Conservation (phyloP, 2,797 vertebrate genomes). For the Podargus strigoides region DNA sequence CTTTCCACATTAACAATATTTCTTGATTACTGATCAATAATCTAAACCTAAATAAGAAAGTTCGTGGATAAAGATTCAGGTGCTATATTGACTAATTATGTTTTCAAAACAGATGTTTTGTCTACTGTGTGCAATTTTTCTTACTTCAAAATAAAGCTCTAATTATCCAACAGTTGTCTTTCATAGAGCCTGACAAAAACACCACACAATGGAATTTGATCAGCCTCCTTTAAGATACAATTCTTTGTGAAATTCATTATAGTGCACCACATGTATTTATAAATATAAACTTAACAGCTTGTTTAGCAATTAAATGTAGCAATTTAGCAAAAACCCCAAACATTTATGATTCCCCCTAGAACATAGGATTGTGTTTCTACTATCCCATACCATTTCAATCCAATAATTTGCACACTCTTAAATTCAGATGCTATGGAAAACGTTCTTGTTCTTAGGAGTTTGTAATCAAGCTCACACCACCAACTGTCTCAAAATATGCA, state of each 20-base stretch:
- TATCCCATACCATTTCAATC: background rate
- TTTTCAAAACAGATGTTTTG: background rate
- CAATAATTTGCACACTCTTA: background rate
- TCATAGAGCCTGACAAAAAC: background rate
- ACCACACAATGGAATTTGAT: background rate
- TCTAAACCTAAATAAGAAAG: background rate
- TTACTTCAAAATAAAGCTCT: background rate
- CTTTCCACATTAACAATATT: background rate
- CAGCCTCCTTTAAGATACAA: background rate
- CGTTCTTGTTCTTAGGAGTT: background rate
- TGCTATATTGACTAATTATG: background rate
- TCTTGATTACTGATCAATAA: background rate
- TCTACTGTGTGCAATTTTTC: background rate
- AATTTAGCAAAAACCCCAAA: background rate
- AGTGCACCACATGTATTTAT: background rate
- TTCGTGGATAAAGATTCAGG: background rate
- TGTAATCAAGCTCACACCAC: background rate
- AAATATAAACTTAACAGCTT: background rate
- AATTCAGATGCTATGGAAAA: background rate
- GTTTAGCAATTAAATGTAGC: background rate
- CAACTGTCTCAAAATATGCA: background rate
- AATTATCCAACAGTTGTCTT: background rate
- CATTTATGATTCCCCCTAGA: background rate
- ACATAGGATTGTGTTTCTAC: background rate
- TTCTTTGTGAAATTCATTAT: background rate